Evolutionary conservation across 2,113 vertebrate genomes (phyloP), one percentile per base, ranked within the genome.

Genomic region (Callaeas wilsoni): DNA sequence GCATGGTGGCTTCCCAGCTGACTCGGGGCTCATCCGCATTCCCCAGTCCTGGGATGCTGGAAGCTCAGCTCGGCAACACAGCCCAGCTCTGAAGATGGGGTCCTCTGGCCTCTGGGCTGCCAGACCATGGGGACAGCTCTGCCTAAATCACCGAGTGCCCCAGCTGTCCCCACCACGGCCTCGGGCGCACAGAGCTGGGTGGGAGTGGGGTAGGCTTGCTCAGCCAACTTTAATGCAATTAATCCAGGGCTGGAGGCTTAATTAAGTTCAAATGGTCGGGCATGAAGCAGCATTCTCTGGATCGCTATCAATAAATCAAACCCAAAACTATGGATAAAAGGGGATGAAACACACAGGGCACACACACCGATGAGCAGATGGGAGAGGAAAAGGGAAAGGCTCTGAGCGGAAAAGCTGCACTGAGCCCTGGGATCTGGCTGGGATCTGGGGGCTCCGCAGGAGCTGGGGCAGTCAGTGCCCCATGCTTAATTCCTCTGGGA

Each of bases 171-270:
- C 1, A 1, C 15, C 19, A 3, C 0, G 0, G 71, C 76, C 80
- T 8, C 0, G 0, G 69, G 56, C 46, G 20, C 0, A 0, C 0
- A 1, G 77, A 5, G 3, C 41, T 76, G 0, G 0, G 55, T 63
- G 77, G 29, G 71, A 68, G 17, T 4, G 3, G 8, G 73, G 71
- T 67, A 50, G 75, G 21, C 37, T 41, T 76, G 75, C 73, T 78
- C 56, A 74, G 96, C 85, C 78, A 85, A 64, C 59, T 95, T 96
- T 86, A 78, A 85, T 77, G 87, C 82, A 92, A 95, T 96, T 95
- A 96, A 92, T 94, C 59, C 55, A 22, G 75, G 60, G 84, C 71
- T 78, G 64, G 70, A 89, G 49, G 94, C 86, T 96, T 96, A 89
- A 95, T 94, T 95, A 95, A 67, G 81, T 87, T 87, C 87, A 82